Evolutionary conservation across 2,113 vertebrate genomes (phyloP).

Genomic region (Hemiscyllium ocellatum): DNA sequence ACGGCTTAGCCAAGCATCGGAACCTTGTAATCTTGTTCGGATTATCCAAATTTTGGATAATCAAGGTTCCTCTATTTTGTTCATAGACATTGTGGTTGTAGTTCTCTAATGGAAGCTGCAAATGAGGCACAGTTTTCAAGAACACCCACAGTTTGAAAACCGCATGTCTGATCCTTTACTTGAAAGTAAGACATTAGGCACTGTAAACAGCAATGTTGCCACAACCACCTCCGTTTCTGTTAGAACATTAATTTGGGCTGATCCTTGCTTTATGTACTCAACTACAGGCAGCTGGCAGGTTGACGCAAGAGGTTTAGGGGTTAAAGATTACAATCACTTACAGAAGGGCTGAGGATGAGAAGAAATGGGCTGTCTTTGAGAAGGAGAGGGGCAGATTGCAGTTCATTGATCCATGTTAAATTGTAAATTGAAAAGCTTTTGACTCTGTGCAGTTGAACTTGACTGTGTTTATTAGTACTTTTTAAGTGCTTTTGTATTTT

Average conservation of each 20-base stretch:
- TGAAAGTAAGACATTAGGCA: neutral
- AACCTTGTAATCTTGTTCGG: no score
- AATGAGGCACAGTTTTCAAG: neutral
- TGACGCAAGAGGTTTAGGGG: neutral
- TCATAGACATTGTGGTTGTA: neutral
- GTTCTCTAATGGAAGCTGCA: neutral
- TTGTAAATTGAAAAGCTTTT: neutral
- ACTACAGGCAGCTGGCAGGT: neutral
- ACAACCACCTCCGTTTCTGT: neutral
- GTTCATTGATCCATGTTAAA: neutral
- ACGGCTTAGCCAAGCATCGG: no score
- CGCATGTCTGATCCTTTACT: neutral
- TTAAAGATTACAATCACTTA: neutral
- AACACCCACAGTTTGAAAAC: neutral
- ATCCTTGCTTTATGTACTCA: neutral
- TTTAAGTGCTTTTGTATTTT: neutral
- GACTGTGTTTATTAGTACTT: neutral
- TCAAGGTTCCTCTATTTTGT: neutral
- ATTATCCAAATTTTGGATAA: no score
- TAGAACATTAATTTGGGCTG: neutral
- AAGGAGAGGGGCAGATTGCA: neutral
- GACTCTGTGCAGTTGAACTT: neutral
- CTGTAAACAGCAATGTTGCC: slow-evolving; percentile 6
- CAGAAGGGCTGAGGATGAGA: neutral
- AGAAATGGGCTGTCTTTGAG: neutral